phyloP scores from a whole-genome alignment of 2,797 vertebrate species.

The Myripristis murdjan region DNA sequence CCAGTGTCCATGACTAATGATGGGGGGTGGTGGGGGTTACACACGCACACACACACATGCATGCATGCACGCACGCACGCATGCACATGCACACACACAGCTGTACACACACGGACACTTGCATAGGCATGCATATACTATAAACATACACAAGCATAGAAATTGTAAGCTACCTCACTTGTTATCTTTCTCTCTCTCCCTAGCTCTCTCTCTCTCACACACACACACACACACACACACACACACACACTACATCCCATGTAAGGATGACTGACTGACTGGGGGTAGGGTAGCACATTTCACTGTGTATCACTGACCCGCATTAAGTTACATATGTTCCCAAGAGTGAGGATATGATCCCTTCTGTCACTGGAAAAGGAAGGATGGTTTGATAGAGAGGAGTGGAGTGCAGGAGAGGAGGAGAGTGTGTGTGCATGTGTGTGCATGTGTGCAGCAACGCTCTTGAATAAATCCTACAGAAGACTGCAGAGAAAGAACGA shows the following conservation, averaged over 20 bases:
- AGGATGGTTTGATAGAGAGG: conserved; percentile 50
- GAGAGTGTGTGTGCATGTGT: not conserved
- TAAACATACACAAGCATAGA: conserved; percentile 15
- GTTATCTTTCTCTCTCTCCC: too few relatives aligned
- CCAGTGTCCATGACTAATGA: conserved; percentile 32
- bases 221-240: not conserved
- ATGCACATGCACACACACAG: conserved; percentile 19
- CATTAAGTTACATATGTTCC: conserved; percentile 65
- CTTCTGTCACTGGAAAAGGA: conserved; percentile 63
- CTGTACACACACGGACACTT: too few relatives aligned
- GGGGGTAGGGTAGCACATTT: conserved; percentile 44
- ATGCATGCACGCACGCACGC: not conserved
- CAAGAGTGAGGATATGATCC: conserved; percentile 67
- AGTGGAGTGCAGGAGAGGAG: conserved; percentile 19
- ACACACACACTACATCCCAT: not conserved
- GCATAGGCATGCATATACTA: conserved; percentile 9
- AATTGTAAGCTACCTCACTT: too few relatives aligned
- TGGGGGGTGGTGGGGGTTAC: conserved; percentile 10
- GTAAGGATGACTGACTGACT: conserved; percentile 61
- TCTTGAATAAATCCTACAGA: conserved; percentile 20
- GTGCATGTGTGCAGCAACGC: conserved; percentile 8
- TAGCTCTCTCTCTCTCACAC: conserved; percentile 13
- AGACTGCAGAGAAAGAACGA: conserved; percentile 19
- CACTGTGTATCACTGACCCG: conserved; percentile 66
- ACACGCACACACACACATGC: not conserved